These are phyloP conservation scores for Pluvianellus socialis DNA, from an alignment of 2,113 vertebrate species.

Conservation along the genomic window DNA sequence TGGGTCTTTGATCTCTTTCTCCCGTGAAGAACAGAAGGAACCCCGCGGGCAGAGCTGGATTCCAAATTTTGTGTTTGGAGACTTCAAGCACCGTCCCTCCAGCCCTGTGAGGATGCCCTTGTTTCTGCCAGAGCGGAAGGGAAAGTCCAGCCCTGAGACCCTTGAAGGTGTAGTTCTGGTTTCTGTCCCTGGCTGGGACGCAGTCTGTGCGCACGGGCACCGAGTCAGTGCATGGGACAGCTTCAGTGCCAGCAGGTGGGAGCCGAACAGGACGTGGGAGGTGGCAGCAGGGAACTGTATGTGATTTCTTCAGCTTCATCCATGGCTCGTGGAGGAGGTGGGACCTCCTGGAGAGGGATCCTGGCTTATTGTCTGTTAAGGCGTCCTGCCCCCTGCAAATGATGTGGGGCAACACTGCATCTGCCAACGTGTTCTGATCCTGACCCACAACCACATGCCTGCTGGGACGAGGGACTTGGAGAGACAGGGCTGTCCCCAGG, in stretches of 20 bases:
- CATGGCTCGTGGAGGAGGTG: not conserved
- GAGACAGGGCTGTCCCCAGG: not conserved
- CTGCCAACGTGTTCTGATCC: not conserved
- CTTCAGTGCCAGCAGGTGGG: not conserved
- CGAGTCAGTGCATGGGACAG: not conserved
- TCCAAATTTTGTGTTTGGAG: not conserved
- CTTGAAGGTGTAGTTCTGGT: not conserved
- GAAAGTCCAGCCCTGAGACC: not conserved
- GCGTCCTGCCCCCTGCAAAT: not conserved
- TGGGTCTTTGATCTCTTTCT: not conserved
- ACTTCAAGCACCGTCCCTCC: accelerated
- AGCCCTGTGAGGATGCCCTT: not conserved
- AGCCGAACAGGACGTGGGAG: accelerated
- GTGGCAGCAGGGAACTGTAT: not conserved
- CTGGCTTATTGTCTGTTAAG: not conserved
- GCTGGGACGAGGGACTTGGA: not conserved
- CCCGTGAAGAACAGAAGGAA: not conserved
- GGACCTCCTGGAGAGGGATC: not conserved
- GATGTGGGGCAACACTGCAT: accelerated
- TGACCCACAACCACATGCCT: not conserved
- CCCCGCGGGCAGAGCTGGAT: not conserved
- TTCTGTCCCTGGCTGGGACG: not conserved
- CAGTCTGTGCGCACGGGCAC: accelerated
- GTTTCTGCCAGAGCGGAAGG: not conserved
- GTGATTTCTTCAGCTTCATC: not conserved